phyloP scores from a whole-genome alignment of 1,140 invertebrate species.

The Triops longicaudatus region DNA sequence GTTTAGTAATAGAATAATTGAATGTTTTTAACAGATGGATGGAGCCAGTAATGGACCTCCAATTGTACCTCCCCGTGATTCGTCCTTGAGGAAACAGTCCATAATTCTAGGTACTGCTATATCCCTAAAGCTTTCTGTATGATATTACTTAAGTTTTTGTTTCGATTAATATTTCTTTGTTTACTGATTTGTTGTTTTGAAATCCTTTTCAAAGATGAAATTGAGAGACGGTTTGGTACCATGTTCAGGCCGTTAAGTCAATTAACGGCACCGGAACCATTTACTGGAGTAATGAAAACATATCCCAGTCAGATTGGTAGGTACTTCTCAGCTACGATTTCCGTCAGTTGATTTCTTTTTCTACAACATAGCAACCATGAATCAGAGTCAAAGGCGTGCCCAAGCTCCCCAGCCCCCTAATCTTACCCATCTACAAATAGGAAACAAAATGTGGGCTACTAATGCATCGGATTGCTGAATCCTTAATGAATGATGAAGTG shows the following conservation, averaged over 20 bases:
- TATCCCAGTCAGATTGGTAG: conserved; percentile 8
- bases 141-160: too few relatives aligned
- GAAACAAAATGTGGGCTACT: background rate
- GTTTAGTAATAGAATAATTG: background rate
- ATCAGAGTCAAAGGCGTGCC: conserved; percentile 5
- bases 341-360: background rate
- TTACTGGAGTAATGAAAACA: background rate
- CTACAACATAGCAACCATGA: background rate
- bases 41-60: background rate
- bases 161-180: too few relatives aligned
- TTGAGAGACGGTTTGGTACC: background rate
- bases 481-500: background rate
- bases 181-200: too few relatives aligned
- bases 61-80: background rate
- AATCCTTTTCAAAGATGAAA: background rate
- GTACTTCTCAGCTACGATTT: background rate
- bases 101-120: background rate
- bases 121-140: background rate
- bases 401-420: background rate
- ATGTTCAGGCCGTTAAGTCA: background rate
- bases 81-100: background rate
- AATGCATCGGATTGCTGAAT: background rate
- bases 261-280: background rate
- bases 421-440: background rate
- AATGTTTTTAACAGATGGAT: background rate